Evolutionary conservation across 2,113 vertebrate species (phyloP), one percentile per base, ranked within the genome.

Genomic region (Toxotes jaculatrix): DNA sequence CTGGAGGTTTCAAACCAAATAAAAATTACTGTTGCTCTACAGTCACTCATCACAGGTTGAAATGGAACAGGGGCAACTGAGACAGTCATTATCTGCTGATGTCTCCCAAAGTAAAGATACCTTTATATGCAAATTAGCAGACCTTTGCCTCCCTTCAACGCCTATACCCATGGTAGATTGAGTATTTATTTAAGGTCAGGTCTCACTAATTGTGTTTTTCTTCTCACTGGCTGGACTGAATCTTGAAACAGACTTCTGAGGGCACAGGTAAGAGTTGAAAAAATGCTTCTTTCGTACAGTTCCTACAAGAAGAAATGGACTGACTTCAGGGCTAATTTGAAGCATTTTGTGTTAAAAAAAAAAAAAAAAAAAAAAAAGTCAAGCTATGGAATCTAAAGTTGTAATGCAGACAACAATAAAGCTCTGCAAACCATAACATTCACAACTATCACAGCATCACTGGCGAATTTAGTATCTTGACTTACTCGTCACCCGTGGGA

Each of bases 51-150:
- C 7, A 34, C 31, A 3, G 1, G 19, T 19, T 67, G 12, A 68
- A 64, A 66, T 32, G 47, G 23, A 62, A 55, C 6, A 4, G 7
- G 12, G 60, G 45, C 47, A 36, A 57, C 13, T 27, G 4, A 23
- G 38, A 31, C 0, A 23, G 21, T 56, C 53, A 23, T 49, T 32
- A 45, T 47, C 36, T 53, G 32, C 27, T 82, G 60, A 85, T 7
- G 13, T 55, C 11, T 27, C 55, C 32, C 5, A 55, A 36, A 66
- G 61, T 74, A 40, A 72, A 17, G 11, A 36, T 3, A 19, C 62
- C 80, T 79, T 23, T 91, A 5, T 84, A 80, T 89, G 80, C 38
- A 82, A 87, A 88, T 80, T 3, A 56, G 59, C 13, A 70, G 43
- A 69, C 53, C 3, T 19, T 55, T 27, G 1, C 11, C 34, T 38